phyloP scores from a whole-genome alignment of 2,113 vertebrate genomes.

The Gracilinanus agilis region DNA sequence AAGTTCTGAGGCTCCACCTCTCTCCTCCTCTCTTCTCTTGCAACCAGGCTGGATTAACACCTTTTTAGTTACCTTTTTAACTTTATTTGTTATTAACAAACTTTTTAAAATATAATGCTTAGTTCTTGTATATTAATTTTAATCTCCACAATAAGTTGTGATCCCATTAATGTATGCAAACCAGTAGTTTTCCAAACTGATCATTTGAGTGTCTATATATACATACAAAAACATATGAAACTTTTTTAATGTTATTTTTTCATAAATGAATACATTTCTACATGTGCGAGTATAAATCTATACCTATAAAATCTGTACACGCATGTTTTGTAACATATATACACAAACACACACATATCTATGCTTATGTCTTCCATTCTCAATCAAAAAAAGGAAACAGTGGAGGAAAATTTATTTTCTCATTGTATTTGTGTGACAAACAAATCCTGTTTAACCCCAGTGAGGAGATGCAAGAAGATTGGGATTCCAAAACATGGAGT shows the following conservation, averaged over 20 bases:
- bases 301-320: not conserved
- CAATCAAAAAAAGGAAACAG: not conserved
- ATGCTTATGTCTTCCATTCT: not conserved
- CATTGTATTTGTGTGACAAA: conserved; percentile 5
- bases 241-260: not conserved
- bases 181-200: not conserved
- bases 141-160: too few relatives aligned
- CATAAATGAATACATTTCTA: not conserved
- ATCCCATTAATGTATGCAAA: not conserved
- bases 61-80: too few relatives aligned
- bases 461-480: not conserved
- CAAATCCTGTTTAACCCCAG: not conserved
- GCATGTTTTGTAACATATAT: not conserved
- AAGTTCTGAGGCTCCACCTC: too few relatives aligned
- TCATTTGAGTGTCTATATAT: not conserved
- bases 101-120: too few relatives aligned
- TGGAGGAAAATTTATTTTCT: not conserved
- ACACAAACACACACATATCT: not conserved
- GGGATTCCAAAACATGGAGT: not conserved
- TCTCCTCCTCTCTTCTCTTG: too few relatives aligned
- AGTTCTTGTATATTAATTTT: too few relatives aligned
- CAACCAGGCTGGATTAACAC: too few relatives aligned
- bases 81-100: too few relatives aligned
- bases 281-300: not conserved
- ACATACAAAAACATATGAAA: not conserved